Conservation (phyloP, 2,113 vertebrate species). For the Myotis brandtii region DNA sequence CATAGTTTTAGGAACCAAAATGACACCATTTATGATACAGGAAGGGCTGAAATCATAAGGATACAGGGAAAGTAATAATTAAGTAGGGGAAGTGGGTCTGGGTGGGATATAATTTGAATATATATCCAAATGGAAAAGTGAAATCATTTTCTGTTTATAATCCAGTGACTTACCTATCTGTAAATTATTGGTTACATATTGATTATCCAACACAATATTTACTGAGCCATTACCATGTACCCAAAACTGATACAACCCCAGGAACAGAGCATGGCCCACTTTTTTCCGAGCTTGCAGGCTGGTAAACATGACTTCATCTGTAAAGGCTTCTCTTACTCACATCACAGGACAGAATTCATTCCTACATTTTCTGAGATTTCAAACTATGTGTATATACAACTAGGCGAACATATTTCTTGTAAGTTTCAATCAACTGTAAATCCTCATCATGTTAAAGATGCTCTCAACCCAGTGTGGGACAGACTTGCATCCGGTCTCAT, state of each 20-base stretch:
- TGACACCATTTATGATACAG: neutral
- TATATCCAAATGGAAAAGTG: neutral
- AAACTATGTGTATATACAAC: neutral
- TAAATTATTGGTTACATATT: neutral
- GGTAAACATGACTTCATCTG: neutral
- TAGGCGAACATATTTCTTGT: neutral
- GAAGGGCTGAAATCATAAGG: neutral
- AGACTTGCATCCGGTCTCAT: neutral
- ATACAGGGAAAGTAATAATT: neutral
- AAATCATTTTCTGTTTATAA: neutral
- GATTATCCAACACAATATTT: neutral
- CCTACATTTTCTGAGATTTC: neutral
- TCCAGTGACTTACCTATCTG: neutral
- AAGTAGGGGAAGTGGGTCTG: neutral
- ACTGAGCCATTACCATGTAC: neutral
- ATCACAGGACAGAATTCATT: neutral
- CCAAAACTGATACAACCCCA: neutral
- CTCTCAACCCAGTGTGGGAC: neutral
- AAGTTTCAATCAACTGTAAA: neutral
- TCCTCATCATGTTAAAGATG: neutral
- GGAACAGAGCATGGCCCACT: neutral
- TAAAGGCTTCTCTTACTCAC: neutral
- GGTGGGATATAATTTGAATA: neutral
- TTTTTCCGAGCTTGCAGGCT: neutral
- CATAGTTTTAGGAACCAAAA: neutral